Conservation (phyloP, 2,797 vertebrate species). For the Psittacula derbiana region DNA sequence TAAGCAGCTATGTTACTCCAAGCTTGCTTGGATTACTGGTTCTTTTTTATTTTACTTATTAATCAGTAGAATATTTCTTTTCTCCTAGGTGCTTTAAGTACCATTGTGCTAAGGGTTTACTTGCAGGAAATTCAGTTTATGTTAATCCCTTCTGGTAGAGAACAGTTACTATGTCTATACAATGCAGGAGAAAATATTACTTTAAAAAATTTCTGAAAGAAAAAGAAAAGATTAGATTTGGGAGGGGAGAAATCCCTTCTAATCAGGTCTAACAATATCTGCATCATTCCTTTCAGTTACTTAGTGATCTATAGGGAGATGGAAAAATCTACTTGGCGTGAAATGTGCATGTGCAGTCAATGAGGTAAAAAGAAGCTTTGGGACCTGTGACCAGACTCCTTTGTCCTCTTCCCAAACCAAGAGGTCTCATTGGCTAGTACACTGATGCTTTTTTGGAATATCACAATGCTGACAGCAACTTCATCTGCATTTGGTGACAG, state of each 20-base stretch:
- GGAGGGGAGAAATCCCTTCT: not conserved
- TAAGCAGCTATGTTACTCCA: not conserved
- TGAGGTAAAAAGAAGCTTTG: not conserved
- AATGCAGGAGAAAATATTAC: not conserved
- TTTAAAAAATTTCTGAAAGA: not conserved
- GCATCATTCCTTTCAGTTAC: not conserved
- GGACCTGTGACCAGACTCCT: not conserved
- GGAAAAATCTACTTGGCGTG: not conserved
- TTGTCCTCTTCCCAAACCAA: not conserved
- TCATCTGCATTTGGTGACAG: not conserved
- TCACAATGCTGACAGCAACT: not conserved
- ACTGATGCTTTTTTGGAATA: not conserved
- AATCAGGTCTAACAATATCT: not conserved
- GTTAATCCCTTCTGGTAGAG: not conserved
- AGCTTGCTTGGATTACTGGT: not conserved
- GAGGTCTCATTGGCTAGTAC: not conserved
- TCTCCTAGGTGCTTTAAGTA: not conserved
- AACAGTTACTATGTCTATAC: not conserved
- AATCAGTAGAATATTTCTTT: not conserved
- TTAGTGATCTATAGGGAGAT: not conserved
- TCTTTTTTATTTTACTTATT: not conserved
- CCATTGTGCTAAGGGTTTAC: not conserved
- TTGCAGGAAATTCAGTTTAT: not conserved
- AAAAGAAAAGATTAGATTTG: no score
- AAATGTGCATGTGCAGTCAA: not conserved